Evolutionary conservation across 1,140 invertebrate genomes (phyloP), one percentile per base, ranked within the genome.

Genomic region (Eumaeus atala): DNA sequence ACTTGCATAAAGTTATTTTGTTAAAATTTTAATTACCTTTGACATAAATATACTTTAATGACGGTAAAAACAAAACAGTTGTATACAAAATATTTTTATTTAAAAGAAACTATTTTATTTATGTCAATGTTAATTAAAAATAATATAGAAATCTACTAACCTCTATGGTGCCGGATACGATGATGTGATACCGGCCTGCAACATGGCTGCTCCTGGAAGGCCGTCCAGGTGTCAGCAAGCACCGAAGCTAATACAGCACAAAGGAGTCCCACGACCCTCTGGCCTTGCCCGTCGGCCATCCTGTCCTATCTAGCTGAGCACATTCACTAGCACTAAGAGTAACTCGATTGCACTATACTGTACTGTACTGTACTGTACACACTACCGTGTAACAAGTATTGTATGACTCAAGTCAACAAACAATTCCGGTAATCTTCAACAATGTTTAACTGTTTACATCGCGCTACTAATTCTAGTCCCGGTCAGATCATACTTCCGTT

Each of bases 161-260:
- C 87, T 87, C 85, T 69, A 48, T 88, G 84, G 54, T 88, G 87
- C 18, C 87, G 62, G 28, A 87, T 74, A 18, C 80, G 74, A 53
- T 87, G 83, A 53, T 85, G 79, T 33, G 77, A 60, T 6, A 80
- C 71, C 9, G 83, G 81, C 14, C 79, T 72, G 58, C 87, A 88
- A 59, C 87, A 88, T 17, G 85, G 85, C 63, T 84, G 78, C 70
- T 88, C 87, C 66, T 83, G 75, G 65, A 76, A 88, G 14, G 81
- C 77, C n/a, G 76, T 85, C 84, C 84, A 87, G 47, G 84, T 84
- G 58, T 87, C 84, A 8, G 78, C 79, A 59, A 75, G 58, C 50
- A 63, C 77, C 6, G 74, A 64, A 51, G 66, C 71, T 61, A 80
- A 40, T 63, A 74, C 62, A 9, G 62, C 67, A 70, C 68, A 74